These are phyloP conservation scores for Mobula birostris DNA, from an alignment of 2,113 vertebrate species.

Conservation along the genomic window DNA sequence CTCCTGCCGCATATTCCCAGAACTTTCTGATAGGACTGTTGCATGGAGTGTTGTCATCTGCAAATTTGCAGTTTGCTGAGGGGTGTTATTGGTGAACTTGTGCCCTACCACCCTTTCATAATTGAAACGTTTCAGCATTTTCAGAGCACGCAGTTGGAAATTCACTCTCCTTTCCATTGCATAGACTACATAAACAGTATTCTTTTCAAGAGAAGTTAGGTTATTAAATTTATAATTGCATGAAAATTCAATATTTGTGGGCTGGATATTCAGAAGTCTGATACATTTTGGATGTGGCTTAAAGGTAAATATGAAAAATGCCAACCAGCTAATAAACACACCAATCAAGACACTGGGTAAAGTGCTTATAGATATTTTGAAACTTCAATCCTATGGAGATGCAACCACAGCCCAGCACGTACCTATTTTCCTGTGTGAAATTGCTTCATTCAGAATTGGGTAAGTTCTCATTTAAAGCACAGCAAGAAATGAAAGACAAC, in stretches of 20 bases:
- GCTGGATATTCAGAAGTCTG: neutral
- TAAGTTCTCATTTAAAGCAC: neutral
- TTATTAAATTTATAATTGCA: neutral
- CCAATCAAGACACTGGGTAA: neutral
- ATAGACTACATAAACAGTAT: neutral
- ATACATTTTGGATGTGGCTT: neutral
- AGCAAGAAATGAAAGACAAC: slow-evolving; percentile 13
- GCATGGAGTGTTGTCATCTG: neutral
- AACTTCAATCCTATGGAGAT: neutral
- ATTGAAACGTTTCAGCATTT: neutral
- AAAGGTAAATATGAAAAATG: neutral
- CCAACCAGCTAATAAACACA: neutral
- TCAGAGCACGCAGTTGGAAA: neutral
- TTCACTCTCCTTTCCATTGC: neutral
- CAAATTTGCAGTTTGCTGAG: neutral
- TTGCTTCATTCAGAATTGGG: neutral
- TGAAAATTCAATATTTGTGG: neutral
- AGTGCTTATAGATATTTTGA: neutral
- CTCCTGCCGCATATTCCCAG: neutral
- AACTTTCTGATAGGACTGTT: neutral
- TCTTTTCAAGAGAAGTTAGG: neutral
- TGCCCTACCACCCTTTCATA: neutral
- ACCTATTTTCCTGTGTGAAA: neutral
- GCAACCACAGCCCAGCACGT: neutral
- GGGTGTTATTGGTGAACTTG: neutral